Base-by-base conservation (phyloP, 2,888 invertebrate genomes). In the Athripsodes cinereus region DNA sequence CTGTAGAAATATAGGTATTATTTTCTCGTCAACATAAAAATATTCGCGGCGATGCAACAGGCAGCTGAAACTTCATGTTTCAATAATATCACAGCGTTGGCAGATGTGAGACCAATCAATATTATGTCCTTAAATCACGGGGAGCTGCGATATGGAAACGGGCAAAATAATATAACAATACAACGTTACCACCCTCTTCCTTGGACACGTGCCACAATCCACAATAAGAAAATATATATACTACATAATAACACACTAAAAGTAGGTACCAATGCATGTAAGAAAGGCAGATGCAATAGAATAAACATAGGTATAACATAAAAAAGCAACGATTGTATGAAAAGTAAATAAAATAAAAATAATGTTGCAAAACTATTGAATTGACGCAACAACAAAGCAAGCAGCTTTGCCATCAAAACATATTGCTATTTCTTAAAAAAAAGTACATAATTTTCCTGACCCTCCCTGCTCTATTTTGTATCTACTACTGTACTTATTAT, bases 271-370 rank as follows among this genome's bases (percentile, higher is more conserved):
- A 61, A 56, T 53, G 54, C 52, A 48, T 26, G 21, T 20, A 31
- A 55, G 49, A 60, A 60, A 60, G 60, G 60, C 62, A 62, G 62
- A 59, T 62, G 62, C 55, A 35, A 22, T 22, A 40, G 40, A 13
- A 11, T 11, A 31, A 11, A 11, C 6, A 11, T 31, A 31, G 31
- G 11, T 6, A 31, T 8, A 11, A 31, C 31, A 11, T 8, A 31
- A 40, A 40, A 40, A 16, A 40, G 13, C 13, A 40, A 40, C 51
- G 50, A 50, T 58, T 53, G 26, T 20, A 26, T 22, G 35, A 46
- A 49, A 55, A 34, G n/a, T 35, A 50, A 59, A 55, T 49, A 55
- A 49, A 55, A 56, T 50, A 59, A 59, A 56, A 40, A 16, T 40
- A 59, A 40, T 59, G 59, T 59, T 56, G 49, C 59, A 50, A 40